Base-by-base conservation (phyloP, 2,113 vertebrate species). In the Aix galericulata region DNA sequence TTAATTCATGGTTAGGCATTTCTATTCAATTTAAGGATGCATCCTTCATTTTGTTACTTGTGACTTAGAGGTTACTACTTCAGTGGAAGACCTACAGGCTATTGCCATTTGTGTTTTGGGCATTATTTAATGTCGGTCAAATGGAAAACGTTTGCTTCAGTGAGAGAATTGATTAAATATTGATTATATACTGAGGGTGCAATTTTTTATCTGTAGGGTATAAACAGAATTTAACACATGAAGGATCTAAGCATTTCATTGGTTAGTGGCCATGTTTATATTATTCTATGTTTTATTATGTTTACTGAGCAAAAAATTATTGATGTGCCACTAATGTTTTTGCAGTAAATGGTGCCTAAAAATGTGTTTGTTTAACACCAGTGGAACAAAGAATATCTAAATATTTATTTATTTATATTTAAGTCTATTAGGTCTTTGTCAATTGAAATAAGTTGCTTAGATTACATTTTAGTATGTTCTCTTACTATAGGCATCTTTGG, bases 151-250 rank as follows among this genome's bases (percentile, higher is more conserved):
- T 23, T 90, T 93, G 80, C 50, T 90, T 46, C 79, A 88, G 60
- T 64, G 48, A 72, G 64, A 21, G 31, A 13, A 75, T 68, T 86
- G 79, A 95, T 82, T 86, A 64, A 38, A 44, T 94, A 89, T 96
- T 84, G 94, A 91, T 96, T 89, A 56, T 23, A 15, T 60, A 55
- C 38, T 20, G 56, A 72, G 86, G 56, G 44, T 72, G 58, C 27
- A 77, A 21, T 38, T 83, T 25, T 89, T 68, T 91, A 13, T 82
- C 76, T 89, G 23, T 18, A 83, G 79, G 69, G 42, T 81, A 86
- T 76, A 83, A 93, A 93, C 26, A 90, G 77, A 44, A 92, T 93
- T 88, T 89, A 74, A 82, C 82, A 88, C 50, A 93, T 68, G 76
- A 83, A 60, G 5, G 29, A 52, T 56, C 15, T 26, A 75, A 80